A percentile compares a stretch with the other conserved stretches of the same genome.
phyloP scores from a whole-genome alignment of 2,113 vertebrate species.

The Engystomops pustulosus region DNA sequence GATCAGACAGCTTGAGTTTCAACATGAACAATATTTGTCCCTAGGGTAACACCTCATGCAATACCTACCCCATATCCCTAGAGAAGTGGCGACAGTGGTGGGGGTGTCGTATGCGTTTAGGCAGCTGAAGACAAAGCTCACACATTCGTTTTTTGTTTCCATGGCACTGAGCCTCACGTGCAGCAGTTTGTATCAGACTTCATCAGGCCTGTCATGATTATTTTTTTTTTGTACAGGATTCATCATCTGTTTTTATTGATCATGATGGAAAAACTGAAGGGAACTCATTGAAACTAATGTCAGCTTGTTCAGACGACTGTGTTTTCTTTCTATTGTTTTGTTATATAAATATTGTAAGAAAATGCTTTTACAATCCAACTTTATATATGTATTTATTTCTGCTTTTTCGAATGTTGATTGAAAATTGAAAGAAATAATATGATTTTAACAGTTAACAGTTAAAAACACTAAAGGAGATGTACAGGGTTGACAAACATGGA shows the following conservation, averaged over 20 bases:
- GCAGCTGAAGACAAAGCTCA: too few relatives aligned
- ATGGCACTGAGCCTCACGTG: not conserved
- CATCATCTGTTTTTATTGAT: not conserved
- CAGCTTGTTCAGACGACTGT: not conserved
- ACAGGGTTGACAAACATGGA: too few relatives aligned
- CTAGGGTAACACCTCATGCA: not conserved
- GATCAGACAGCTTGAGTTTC: not conserved
- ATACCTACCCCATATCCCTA: not conserved
- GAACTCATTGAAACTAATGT: not conserved
- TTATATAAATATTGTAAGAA: too few relatives aligned
- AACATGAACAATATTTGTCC: not conserved
- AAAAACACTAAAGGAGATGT: too few relatives aligned
- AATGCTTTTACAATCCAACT: too few relatives aligned
- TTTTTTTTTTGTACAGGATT: not conserved
- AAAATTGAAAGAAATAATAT: too few relatives aligned
- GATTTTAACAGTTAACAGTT: too few relatives aligned
- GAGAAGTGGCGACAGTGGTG: not conserved
- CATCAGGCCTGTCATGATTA: not conserved
- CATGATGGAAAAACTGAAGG: not conserved
- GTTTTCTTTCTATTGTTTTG: too few relatives aligned
- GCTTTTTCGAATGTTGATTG: too few relatives aligned
- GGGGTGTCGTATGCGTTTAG: too few relatives aligned
- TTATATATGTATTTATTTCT: too few relatives aligned
- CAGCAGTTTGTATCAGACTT: conserved; percentile 7
- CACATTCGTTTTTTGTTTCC: not conserved